Evolutionary conservation across 2,797 vertebrate species (phyloP).

Genomic region (Sebastiscus albofasciatus): DNA sequence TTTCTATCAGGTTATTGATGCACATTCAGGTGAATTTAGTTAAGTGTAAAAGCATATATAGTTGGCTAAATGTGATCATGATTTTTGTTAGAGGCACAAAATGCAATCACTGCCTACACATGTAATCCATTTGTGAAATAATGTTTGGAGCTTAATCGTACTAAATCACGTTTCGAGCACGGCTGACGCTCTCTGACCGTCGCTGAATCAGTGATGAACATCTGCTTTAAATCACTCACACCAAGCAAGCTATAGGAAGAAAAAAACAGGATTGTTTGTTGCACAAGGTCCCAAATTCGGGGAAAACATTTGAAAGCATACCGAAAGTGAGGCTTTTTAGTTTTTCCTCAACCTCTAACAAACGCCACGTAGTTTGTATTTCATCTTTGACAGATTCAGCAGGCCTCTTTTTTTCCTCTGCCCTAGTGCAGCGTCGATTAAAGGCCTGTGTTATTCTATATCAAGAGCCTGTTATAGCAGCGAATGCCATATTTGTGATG

Average conservation of each 20-base stretch:
- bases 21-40: constrained; percentile 47
- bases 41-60: constrained; percentile 32
- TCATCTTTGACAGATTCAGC: constrained; percentile 50
- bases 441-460: constrained; percentile 48
- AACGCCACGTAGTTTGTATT: constrained; percentile 25
- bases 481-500: constrained; percentile 45
- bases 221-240: constrained; percentile 25
- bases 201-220: constrained; percentile 39
- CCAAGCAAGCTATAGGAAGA: background rate
- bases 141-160: constrained; percentile 48
- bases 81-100: constrained; percentile 16
- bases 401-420: background rate
- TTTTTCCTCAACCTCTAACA: constrained; percentile 30
- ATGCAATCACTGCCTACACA: constrained; percentile 38
- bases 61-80: constrained; percentile 8
- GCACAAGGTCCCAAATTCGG: background rate
- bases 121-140: constrained; percentile 54
- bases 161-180: constrained; percentile 45
- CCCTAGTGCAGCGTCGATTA: constrained; percentile 33
- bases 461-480: constrained; percentile 34
- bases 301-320: constrained; percentile 29
- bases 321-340: background rate
- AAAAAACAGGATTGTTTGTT: background rate
- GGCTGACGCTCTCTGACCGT: constrained; percentile 33
- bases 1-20: constrained; percentile 67